Evolutionary conservation across 2,888 invertebrate species (phyloP).

Genomic region (Ophraella communa): DNA sequence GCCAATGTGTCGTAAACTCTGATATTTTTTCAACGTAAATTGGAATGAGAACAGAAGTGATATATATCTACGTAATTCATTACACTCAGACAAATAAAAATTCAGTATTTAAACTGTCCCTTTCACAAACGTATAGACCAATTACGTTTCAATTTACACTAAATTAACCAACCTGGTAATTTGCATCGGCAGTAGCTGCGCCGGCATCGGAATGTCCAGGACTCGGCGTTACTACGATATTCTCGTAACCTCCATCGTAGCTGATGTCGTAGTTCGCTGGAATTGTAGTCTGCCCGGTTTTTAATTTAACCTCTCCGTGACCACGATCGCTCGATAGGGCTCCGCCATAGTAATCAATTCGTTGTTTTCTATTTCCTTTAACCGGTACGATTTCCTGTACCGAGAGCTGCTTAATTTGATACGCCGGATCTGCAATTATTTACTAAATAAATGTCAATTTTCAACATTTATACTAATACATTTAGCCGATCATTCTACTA

Average conservation of each 20-base stretch:
- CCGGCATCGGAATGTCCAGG: slow-evolving; percentile 23
- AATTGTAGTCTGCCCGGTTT: slow-evolving; percentile 26
- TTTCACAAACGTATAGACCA: slow-evolving; percentile 17
- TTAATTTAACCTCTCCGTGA: slow-evolving; percentile 22
- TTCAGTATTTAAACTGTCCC: background rate
- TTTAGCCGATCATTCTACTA: no score
- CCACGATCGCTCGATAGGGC: slow-evolving; percentile 16
- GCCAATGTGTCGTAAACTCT: no score
- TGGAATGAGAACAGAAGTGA: background rate
- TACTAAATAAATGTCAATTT: no score
- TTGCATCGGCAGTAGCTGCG: slow-evolving; percentile 29
- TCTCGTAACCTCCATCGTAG: slow-evolving; percentile 11
- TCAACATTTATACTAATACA: no score
- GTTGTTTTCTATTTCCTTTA: slow-evolving; percentile 16
- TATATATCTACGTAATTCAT: background rate
- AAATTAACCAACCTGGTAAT: slow-evolving; percentile 35
- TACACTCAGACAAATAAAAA: slow-evolving; percentile 1
- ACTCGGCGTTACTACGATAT: slow-evolving; percentile 22
- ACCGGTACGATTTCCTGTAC: slow-evolving; percentile 31
- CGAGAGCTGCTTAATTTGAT: slow-evolving; percentile 32
- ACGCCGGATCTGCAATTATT: slow-evolving; percentile 24
- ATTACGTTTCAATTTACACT: slow-evolving; percentile 18
- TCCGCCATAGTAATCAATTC: slow-evolving; percentile 33
- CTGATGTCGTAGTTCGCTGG: slow-evolving; percentile 6
- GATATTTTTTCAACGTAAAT: background rate